phyloP scores from a whole-genome alignment of 2,797 vertebrate species.

The Melanotaenia parkinsoni region DNA sequence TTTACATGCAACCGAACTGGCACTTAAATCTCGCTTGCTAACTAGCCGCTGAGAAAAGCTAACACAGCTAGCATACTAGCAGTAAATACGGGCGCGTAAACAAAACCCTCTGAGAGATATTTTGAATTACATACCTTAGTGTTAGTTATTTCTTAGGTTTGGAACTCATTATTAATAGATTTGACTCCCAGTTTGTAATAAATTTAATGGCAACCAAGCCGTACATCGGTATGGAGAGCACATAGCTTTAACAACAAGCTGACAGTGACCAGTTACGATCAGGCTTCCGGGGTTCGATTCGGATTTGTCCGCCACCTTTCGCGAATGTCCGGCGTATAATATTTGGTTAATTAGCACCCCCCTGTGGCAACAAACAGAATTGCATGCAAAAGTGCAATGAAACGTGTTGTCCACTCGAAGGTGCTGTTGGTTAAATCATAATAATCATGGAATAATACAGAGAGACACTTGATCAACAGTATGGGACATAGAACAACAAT shows the following conservation, averaged over 20 bases:
- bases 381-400: conserved; percentile 13
- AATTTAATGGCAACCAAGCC: conserved; percentile 11
- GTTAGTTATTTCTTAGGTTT: background rate
- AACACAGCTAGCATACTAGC: conserved; percentile 60
- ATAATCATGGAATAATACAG: background rate
- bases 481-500: background rate
- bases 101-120: background rate
- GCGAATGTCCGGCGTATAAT: conserved; percentile 9
- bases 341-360: conserved; percentile 7
- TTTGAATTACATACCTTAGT: conserved; percentile 53
- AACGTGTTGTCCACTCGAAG: conserved; percentile 6
- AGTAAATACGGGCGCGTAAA: background rate
- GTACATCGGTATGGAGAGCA: conserved; percentile 24
- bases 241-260: conserved; percentile 59
- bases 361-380: background rate
- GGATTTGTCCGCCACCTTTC: conserved; percentile 53
- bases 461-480: background rate
- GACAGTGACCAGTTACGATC: conserved; percentile 45
- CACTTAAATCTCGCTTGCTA: conserved; percentile 51
- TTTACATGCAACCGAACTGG: conserved; percentile 19
- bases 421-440: conserved; percentile 22
- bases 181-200: background rate
- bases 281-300: conserved; percentile 72
- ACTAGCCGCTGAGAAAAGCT: conserved; percentile 54
- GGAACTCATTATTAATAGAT: conserved; percentile 29